phyloP scores from a whole-genome alignment of 2,888 invertebrate genomes.

The Elmis aenea region DNA sequence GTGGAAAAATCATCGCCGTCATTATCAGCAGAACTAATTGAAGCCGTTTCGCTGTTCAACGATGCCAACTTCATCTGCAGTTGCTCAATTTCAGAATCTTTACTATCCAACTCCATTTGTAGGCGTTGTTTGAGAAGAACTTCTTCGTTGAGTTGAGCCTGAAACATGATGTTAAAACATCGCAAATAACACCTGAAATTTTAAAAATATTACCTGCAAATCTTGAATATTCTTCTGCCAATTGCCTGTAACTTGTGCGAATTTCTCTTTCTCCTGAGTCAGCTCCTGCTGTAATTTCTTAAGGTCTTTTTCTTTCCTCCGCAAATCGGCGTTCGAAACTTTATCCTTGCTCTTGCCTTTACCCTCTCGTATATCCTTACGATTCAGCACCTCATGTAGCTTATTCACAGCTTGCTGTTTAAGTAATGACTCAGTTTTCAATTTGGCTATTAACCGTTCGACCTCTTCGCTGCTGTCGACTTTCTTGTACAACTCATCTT shows the following conservation, averaged over 20 bases:
- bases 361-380: conserved; percentile 73
- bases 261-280: conserved; percentile 91
- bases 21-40: conserved; percentile 84
- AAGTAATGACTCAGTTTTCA: conserved; percentile 80
- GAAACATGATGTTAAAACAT: conserved; percentile 35
- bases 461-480: conserved; percentile 71
- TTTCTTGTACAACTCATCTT: conserved; percentile 68
- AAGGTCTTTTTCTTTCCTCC: conserved; percentile 92
- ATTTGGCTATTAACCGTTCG: conserved; percentile 73
- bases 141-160: conserved; percentile 80
- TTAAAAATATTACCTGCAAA: conserved; percentile 44
- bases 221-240: conserved; percentile 85
- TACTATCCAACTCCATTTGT: conserved; percentile 95
- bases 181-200: background rate
- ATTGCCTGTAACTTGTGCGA: conserved; percentile 78
- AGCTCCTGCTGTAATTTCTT: conserved; percentile 91
- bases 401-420: conserved; percentile 96
- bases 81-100: conserved; percentile 94
- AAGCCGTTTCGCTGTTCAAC: conserved; percentile 81
- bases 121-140: conserved; percentile 70
- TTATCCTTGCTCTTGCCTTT: conserved; percentile 74
- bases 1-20: conserved; percentile 71
- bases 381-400: conserved; percentile 94
- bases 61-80: conserved; percentile 78
- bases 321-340: conserved; percentile 70